Base-by-base conservation (phyloP, 1,140 invertebrate genomes). In the Ctenoplectra terminalis region DNA sequence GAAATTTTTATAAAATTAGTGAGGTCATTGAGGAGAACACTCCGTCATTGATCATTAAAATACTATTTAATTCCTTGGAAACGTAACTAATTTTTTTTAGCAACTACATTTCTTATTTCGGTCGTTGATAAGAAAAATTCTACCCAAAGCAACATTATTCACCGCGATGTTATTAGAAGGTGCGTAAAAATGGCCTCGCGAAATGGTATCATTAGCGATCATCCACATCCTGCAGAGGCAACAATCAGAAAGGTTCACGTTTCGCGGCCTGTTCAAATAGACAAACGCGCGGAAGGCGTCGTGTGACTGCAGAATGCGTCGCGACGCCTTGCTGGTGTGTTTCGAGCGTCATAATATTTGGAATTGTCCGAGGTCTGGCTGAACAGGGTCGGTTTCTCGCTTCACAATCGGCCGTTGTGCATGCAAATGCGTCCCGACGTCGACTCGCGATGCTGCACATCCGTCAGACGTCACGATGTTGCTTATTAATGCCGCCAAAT, bases 271-370 rank as follows among this genome's bases (percentile, higher is more conserved):
- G 77, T 80, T 63, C 52, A 75, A 81, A 81, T 66, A 74, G 79
- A 81, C 72, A 60, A 48, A 75, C 31, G 52, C 61, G 50, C 79
- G 79, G 79, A 75, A 75, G 72, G 79, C 79, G 69, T 73, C 69
- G 58, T 58, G 46, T 2, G 29, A 73, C 34, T 17, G 77, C 46
- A 40, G 43, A 71, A 50, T 80, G 58, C 77, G 77, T 72, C 69
- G 77, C 77, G 77, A 73, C 77, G 69, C 46, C 77, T 52, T 9
- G 31, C 67, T 61, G 76, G 66, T 17, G 43, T 61, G 70, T 80
- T 63, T 26, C 48, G 43, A 70, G 43, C 77, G 69, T 63, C 77
- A 80, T 80, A 80, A 80, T 80, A 80, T 80, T 80, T 80, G 77
- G 77, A 80, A 73, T 63, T 73, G 54, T 80, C 34, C 77, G 77